Percentiles rank a stretch among this genome's conserved stretches.
phyloP scores from a whole-genome alignment of 2,797 vertebrate genomes.

The Xiphorhynchus erythropygius region DNA sequence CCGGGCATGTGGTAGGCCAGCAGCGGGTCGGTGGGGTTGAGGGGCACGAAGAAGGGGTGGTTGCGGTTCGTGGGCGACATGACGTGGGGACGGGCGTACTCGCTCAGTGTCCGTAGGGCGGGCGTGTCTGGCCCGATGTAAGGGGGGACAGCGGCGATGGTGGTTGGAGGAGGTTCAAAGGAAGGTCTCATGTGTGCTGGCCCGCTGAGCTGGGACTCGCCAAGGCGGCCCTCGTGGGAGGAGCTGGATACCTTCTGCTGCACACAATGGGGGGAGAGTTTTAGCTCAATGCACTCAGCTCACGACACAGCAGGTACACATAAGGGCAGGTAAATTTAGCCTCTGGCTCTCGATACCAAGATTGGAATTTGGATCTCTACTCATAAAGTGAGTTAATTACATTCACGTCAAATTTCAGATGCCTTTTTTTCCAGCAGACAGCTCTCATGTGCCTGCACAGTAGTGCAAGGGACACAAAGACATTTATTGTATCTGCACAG shows the following conservation, averaged over 20 bases:
- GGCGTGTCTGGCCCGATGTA: slow-evolving; percentile 98
- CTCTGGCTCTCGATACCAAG: background rate
- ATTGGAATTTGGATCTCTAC: background rate
- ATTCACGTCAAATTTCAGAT: background rate
- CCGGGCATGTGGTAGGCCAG: slow-evolving; percentile 97
- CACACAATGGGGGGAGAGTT: background rate
- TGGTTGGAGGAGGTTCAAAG: slow-evolving; percentile 91
- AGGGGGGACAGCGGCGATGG: slow-evolving; percentile 94
- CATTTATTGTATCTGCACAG: fast-evolving
- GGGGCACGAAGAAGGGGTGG: slow-evolving; percentile 97
- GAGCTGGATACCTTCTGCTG: slow-evolving; percentile 93
- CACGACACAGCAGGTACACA: background rate
- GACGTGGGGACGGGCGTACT: slow-evolving; percentile 97
- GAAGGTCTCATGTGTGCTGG: slow-evolving; percentile 89
- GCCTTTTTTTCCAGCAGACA: background rate
- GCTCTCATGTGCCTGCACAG: background rate
- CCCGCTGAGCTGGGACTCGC: slow-evolving; percentile 86
- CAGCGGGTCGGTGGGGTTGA: slow-evolving; percentile 92
- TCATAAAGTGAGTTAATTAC: background rate
- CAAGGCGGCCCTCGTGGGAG: slow-evolving; percentile 88
- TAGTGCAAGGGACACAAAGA: background rate
- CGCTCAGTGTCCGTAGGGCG: slow-evolving; percentile 94
- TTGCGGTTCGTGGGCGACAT: slow-evolving; percentile 98
- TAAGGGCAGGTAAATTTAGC: background rate
- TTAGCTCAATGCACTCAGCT: fast-evolving